Base-by-base conservation (phyloP, 2,888 invertebrate genomes). In the Bellardia bayeri region DNA sequence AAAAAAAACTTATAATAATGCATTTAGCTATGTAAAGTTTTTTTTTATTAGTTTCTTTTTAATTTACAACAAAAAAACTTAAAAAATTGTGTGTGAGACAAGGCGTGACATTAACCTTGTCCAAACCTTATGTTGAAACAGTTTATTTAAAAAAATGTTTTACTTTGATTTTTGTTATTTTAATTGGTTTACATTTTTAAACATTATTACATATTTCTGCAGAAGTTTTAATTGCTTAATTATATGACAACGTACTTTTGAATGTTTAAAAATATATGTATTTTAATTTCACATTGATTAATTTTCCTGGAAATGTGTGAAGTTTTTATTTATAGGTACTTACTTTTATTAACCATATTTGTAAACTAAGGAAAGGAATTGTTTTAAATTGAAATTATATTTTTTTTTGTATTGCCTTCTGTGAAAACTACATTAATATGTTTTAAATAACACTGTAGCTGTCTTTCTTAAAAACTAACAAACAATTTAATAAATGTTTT, bases 81-180 rank as follows among this genome's bases (percentile, higher is more conserved):
- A 37, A 40, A 80, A 30, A 68, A 75, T 68, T 54, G 9, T 14
- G n/a, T 54, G 71, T 72, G 40, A 40, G 40, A 72, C 64, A 64
- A 72, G 76, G 71, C 63, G 63, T 81, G 85, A 76, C 80, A 81
- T 85, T 76, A 80, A 85, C 75, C 85, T 76, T 85, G 85, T 81
- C 49, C 54, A 75, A 75, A 49, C 58, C 40, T 74, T 33, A 13
- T 37, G 51, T 11, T 14, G 40, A n/a, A 42, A 16, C 9, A 16
- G 37, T n/a, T 63, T 45, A 23, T 72, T 51, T 72, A 13, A 45
- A 54, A 11, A 42, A 49, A 56, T 54, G n/a, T 23, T 23, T 30
- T 61, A 9, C 42, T 72, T 64, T 42, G 4, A 49, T 30, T 61
- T 63, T 7, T 23, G 30, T 64, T 81, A 69, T 30, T 45, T 40